Evolutionary conservation across 37 sponge, comb jelly and placozoan species (phyloP).

Genomic region (Theonella swinhoei): DNA sequence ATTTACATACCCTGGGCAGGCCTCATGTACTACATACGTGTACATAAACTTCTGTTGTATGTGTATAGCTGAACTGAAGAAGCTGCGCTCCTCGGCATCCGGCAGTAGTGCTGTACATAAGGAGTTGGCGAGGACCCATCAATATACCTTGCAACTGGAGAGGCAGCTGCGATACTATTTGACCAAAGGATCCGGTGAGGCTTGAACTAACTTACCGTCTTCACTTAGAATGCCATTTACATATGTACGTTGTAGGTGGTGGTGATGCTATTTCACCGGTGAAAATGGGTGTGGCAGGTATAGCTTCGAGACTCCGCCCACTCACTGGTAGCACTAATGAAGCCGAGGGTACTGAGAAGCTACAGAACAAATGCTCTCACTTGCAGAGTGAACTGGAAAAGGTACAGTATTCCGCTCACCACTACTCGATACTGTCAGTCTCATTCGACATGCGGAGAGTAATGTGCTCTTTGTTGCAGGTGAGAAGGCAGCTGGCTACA

Average conservation of each 20-base stretch:
- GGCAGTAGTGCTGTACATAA: slow-evolving; percentile 17
- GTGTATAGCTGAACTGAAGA: slow-evolving; percentile 61
- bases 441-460: not conserved
- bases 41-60: not conserved
- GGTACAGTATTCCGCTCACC: not conserved
- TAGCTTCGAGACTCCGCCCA: not conserved
- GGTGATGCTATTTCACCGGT: not conserved
- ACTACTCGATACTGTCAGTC: not conserved
- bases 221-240: not conserved
- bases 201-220: not conserved
- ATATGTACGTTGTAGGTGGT: not conserved
- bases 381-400: slow-evolving; percentile 63
- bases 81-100: slow-evolving; percentile 3
- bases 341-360: slow-evolving; percentile 10
- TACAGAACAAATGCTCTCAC: slow-evolving; percentile 38
- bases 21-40: too few species aligned
- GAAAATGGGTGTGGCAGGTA: not conserved
- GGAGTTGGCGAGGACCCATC: slow-evolving; percentile 63
- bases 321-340: not conserved
- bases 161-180: slow-evolving; percentile 60
- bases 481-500: not conserved
- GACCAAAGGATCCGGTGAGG: not conserved
- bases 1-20: too few species aligned
- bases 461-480: too few species aligned
- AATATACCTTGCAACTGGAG: slow-evolving; percentile 88